These are phyloP conservation scores for Papio anubis DNA, from an alignment of 2,113 vertebrate species.

Conservation along the genomic window DNA sequence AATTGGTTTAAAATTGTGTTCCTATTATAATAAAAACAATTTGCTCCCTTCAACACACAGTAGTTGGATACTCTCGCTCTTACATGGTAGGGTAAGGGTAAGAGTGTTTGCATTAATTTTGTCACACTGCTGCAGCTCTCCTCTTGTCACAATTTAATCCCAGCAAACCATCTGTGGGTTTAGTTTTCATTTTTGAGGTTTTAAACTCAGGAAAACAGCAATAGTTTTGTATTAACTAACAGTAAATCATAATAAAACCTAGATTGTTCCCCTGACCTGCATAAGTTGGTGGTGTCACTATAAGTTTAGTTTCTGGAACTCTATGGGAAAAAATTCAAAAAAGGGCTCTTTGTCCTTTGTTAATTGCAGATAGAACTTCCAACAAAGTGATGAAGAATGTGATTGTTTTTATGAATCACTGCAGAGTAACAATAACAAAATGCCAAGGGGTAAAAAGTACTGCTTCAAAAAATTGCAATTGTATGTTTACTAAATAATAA, in stretches of 20 bases:
- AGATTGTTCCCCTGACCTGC: fast-evolving
- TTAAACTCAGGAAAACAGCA: constrained; percentile 14
- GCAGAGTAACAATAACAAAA: not conserved
- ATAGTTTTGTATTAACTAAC: not conserved
- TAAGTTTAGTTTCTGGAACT: not conserved
- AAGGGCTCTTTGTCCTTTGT: not conserved
- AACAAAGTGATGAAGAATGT: not conserved
- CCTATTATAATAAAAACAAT: not conserved
- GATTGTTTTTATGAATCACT: not conserved
- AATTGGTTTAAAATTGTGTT: not conserved
- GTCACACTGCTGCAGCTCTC: not conserved
- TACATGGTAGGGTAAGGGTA: not conserved
- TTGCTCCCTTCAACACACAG: not conserved
- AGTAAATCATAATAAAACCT: not conserved
- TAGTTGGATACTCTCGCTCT: not conserved
- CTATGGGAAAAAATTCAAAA: not conserved
- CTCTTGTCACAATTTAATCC: not conserved
- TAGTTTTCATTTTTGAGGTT: not conserved
- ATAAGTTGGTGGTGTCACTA: not conserved
- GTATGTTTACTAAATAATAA: not conserved
- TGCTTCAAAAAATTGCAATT: not conserved
- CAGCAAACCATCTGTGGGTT: not conserved
- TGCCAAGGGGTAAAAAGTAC: not conserved
- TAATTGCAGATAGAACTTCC: not conserved
- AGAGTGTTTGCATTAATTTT: not conserved